These are phyloP conservation scores for Trachythela sp. DNA, from an alignment of 64 coral and sea anemone genomes.

Conservation along the genomic window DNA sequence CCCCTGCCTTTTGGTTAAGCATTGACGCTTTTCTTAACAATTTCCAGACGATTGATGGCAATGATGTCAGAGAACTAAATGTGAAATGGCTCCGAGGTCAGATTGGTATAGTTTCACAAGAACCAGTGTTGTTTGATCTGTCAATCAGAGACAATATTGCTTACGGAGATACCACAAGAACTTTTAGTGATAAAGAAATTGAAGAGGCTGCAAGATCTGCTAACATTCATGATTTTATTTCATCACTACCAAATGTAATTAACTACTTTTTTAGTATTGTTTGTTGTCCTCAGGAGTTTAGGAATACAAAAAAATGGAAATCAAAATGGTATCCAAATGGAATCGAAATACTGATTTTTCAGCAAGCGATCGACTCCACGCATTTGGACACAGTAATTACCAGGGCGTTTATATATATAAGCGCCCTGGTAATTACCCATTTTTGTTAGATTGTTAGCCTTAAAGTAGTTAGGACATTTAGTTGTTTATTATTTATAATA, in stretches of 20 bases:
- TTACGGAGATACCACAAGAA: conserved; percentile 2
- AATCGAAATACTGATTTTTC: no score
- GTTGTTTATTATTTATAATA: no score
- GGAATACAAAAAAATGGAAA: no score
- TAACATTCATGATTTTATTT: conserved; percentile 17
- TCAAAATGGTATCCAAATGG: no score
- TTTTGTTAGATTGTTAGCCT: neutral
- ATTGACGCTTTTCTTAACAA: neutral
- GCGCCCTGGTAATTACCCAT: no score
- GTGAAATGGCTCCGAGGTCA: conserved; percentile 10
- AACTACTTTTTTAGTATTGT: neutral
- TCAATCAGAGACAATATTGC: conserved; percentile 16
- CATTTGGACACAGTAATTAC: no score
- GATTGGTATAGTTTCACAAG: conserved; percentile 19
- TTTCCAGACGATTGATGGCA: neutral
- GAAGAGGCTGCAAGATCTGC: conserved; percentile 13
- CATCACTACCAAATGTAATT: neutral
- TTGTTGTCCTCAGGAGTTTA: no score
- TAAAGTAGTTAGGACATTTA: no score
- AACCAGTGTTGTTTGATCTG: neutral
- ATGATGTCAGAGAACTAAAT: neutral
- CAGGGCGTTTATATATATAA: no score
- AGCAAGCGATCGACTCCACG: no score
- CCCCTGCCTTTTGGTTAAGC: no score
- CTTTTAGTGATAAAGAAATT: neutral